Evolutionary conservation across 2,888 invertebrate species (phyloP).

Genomic region (Cheilosia pagana): DNA sequence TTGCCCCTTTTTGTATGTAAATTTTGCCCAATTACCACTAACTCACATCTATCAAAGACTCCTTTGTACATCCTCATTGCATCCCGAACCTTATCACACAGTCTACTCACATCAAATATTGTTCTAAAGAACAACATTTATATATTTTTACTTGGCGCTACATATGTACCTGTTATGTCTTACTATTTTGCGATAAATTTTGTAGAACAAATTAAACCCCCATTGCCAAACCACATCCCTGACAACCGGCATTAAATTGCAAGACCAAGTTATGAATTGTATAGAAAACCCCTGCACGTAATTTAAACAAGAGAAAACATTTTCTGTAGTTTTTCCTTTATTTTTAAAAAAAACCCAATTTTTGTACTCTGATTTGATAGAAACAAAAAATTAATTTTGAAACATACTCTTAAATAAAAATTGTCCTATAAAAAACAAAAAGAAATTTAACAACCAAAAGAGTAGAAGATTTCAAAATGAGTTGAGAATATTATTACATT

Average conservation of each 20-base stretch:
- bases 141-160: slow-evolving; percentile 56
- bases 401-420: slow-evolving; percentile 34
- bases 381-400: slow-evolving; percentile 8
- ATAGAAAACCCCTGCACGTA: slow-evolving; percentile 50
- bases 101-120: too few species aligned
- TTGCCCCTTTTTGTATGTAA: too few species aligned
- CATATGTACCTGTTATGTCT: slow-evolving; percentile 70
- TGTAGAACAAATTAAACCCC: slow-evolving; percentile 25
- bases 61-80: too few species aligned
- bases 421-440: slow-evolving; percentile 32
- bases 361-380: slow-evolving; percentile 51
- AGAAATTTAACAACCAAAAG: slow-evolving; percentile 37
- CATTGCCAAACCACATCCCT: slow-evolving; percentile 11
- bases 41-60: too few species aligned
- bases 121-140: background rate
- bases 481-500: slow-evolving; percentile 80
- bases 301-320: slow-evolving; percentile 10
- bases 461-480: slow-evolving; percentile 59
- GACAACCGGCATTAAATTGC: slow-evolving; percentile 21
- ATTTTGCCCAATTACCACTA: too few species aligned
- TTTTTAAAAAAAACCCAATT: slow-evolving; percentile 12
- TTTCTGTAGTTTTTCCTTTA: slow-evolving; percentile 23
- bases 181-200: slow-evolving; percentile 23
- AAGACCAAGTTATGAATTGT: slow-evolving; percentile 50
- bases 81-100: too few species aligned